Base-by-base conservation (phyloP, 2,797 vertebrate species). In the Heterohyrax brucei region DNA sequence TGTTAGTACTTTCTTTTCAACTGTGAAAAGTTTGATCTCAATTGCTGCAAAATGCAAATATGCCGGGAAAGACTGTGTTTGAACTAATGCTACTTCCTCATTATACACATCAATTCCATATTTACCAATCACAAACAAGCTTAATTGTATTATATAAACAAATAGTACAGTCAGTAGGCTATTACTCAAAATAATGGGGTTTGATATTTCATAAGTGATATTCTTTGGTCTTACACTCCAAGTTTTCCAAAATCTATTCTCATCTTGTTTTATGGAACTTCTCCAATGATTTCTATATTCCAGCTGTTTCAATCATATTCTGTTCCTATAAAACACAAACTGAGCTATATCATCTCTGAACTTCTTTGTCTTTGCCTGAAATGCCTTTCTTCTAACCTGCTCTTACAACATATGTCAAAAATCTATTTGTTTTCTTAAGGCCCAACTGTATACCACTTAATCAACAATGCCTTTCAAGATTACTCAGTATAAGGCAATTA, bases 301-400 rank as follows among this genome's bases (percentile, higher is more conserved):
- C 80, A 76, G 48, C 92, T 76, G 89, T 16, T 72, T 95, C 73
- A 96, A 87, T 89, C 81, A 87, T 92, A 96, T 89, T 72, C 87
- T 97, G 53, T 87, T 92, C 48, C 89, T 92, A 77, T 86, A 94
- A 96, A 95, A 95, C 62, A 96, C 77, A 93, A 95, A 77, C 19
- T 26, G 33, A 84, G 28, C 61, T 89, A 73, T 77, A 30, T 19
- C 85, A 46, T 46, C 73, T 91, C 82, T 91, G 46, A 92, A 92
- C 10, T 61, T 73, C 83, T 79, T 56, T 53, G 50, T 56, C 28
- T 87, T 82, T 87, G 79, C 48, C 84, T 95, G 61, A 75, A 92
- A 68, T 73, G 46, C 22, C 30, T 81, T 95, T 85, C 89, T 84
- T 59, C 44, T 79, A 84, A 92, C 21, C 48, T 87, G 16, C 59